Percentiles rank a stretch among this genome's conserved stretches.
phyloP scores from a whole-genome alignment of 2,797 vertebrate species.

The Siniperca scherzeri region DNA sequence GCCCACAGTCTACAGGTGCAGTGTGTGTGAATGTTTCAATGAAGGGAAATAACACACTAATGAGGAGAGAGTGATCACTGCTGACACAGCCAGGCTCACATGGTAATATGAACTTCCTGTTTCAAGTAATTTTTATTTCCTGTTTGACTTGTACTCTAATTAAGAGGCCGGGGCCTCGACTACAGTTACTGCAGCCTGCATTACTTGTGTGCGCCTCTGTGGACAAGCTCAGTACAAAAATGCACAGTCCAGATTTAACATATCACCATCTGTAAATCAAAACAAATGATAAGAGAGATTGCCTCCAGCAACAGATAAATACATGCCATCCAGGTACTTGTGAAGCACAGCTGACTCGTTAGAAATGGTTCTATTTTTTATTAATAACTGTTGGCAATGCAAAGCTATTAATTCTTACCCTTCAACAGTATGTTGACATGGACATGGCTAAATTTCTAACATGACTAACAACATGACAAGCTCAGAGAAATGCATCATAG shows the following conservation, averaged over 20 bases:
- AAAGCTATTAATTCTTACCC: constrained; percentile 31
- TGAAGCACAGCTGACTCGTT: constrained; percentile 42
- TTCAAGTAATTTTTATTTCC: constrained; percentile 80
- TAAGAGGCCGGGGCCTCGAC: constrained; percentile 66
- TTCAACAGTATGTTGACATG: constrained; percentile 18
- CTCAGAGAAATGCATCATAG: constrained; percentile 5
- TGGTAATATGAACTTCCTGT: constrained; percentile 80
- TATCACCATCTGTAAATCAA: constrained; percentile 58
- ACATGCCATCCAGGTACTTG: constrained; percentile 28
- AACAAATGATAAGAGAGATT: constrained; percentile 61
- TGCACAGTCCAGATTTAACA: constrained; percentile 57
- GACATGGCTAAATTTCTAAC: constrained; percentile 15
- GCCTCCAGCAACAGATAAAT: constrained; percentile 67
- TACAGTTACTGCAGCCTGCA: constrained; percentile 44
- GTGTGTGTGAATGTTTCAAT: constrained; percentile 49
- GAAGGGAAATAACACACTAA: constrained; percentile 77
- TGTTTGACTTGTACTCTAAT: constrained; percentile 73
- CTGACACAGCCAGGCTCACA: constrained; percentile 69
- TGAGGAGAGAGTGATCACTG: constrained; percentile 79
- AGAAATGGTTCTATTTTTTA: constrained; percentile 35
- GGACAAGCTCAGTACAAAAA: constrained; percentile 43
- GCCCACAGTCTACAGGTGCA: constrained; percentile 71
- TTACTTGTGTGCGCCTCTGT: constrained; percentile 31
- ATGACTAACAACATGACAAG: constrained; percentile 18
- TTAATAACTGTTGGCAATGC: constrained; percentile 33